phyloP scores from a whole-genome alignment of 2,888 invertebrate genomes.

The Hermodice carunculata region DNA sequence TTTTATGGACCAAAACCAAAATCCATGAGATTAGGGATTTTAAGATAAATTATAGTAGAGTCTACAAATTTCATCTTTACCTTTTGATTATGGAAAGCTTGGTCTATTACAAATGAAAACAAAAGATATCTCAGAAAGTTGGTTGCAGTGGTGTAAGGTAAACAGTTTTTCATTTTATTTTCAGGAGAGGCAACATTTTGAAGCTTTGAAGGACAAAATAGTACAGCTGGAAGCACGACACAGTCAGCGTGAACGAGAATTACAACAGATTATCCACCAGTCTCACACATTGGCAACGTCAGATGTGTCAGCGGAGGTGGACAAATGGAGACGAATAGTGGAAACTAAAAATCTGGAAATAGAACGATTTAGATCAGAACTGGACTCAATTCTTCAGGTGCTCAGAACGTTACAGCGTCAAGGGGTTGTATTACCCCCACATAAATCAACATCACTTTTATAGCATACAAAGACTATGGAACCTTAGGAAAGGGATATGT shows the following conservation, averaged over 20 bases:
- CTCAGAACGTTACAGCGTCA: constrained; percentile 64
- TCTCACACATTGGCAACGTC: constrained; percentile 47
- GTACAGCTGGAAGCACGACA: constrained; percentile 59
- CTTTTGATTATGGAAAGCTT: no score
- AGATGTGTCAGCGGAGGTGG: constrained; percentile 56
- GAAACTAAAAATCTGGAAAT: constrained; percentile 65
- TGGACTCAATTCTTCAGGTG: constrained; percentile 66
- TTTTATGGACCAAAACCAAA: no score
- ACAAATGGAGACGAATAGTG: constrained; percentile 61
- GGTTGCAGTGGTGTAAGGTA: no score
- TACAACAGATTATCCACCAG: constrained; percentile 52
- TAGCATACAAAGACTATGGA: no score
- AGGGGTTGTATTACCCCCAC: constrained; percentile 65
- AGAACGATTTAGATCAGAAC: constrained; percentile 62
- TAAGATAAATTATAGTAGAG: no score
- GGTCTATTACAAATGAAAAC: no score
- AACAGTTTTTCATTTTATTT: constrained; percentile 14
- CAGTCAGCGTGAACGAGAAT: constrained; percentile 57
- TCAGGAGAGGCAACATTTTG: constrained; percentile 68
- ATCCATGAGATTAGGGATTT: no score
- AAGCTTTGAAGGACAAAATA: constrained; percentile 62
- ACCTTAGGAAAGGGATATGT: no score
- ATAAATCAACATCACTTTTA: no score
- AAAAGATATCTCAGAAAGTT: no score
- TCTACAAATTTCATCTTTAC: no score